A percentile compares a stretch with the other conserved stretches of the same genome.
Evolutionary conservation across 2,113 vertebrate genomes (phyloP).

Genomic region (Dromiciops gliroides): DNA sequence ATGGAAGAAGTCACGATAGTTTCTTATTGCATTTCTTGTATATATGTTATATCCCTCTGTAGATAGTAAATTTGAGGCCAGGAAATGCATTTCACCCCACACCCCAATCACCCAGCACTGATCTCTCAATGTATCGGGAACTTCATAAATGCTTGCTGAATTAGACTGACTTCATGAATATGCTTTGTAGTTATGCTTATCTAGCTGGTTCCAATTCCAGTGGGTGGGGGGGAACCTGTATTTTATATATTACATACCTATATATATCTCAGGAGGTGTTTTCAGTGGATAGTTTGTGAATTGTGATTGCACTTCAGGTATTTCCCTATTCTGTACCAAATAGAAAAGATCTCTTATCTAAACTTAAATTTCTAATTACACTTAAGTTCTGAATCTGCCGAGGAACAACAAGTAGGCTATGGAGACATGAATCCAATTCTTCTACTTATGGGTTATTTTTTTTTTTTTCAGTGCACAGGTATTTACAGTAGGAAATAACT

Average conservation of each 20-base stretch:
- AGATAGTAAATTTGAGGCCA: too few relatives aligned
- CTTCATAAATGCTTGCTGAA: neutral
- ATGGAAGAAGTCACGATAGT: too few relatives aligned
- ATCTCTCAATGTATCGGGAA: neutral
- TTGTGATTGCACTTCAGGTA: conserved; percentile 1
- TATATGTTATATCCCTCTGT: too few relatives aligned
- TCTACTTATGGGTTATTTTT: neutral
- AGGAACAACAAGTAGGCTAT: neutral
- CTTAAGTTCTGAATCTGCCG: neutral
- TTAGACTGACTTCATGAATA: neutral
- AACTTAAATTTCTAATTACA: neutral
- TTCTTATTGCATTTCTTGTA: too few relatives aligned
- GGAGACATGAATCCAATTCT: neutral
- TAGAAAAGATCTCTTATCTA: conserved; percentile 19
- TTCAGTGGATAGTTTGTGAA: conserved; percentile 24
- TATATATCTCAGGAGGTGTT: neutral
- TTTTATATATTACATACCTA: too few relatives aligned
- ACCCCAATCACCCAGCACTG: neutral
- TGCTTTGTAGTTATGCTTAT: neutral
- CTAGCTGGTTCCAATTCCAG: neutral
- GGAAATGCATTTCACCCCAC: too few relatives aligned
- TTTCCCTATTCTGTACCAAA: conserved; percentile 16
- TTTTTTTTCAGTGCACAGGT: neutral
- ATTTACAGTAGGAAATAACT: neutral
- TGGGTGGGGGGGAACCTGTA: neutral